Evolutionary conservation across 1,140 invertebrate genomes (phyloP).

Genomic region (Cotesia chilonis): DNA sequence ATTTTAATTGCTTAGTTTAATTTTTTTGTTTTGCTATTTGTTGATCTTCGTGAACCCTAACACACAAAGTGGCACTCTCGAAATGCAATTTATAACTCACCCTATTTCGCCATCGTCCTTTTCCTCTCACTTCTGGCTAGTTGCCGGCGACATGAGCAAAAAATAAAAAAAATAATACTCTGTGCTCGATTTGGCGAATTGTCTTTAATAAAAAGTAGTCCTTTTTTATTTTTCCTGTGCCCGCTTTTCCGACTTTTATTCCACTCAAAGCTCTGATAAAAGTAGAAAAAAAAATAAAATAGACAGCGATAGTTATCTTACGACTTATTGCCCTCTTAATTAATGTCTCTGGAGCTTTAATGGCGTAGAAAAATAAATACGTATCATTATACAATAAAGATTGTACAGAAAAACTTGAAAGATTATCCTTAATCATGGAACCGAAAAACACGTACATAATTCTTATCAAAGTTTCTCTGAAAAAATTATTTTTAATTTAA

Average conservation of each 20-base stretch:
- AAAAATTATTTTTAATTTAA: too few relatives aligned
- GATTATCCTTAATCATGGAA: too few relatives aligned
- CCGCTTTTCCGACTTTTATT: conserved; percentile 2
- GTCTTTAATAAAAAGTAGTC: conserved; percentile 41
- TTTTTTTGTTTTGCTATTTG: conserved; percentile 22
- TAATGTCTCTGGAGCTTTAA: too few relatives aligned
- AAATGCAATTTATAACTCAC: conserved; percentile 41
- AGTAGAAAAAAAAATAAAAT: not conserved
- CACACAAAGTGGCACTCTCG: conserved; percentile 34
- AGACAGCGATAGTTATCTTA: too few relatives aligned
- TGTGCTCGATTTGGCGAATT: conserved; percentile 32
- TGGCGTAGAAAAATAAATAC: too few relatives aligned
- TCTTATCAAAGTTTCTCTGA: too few relatives aligned
- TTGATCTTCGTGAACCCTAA: conserved; percentile 8
- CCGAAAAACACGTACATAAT: too few relatives aligned
- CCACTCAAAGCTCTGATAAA: not conserved
- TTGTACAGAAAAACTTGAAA: too few relatives aligned
- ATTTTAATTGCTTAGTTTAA: not conserved
- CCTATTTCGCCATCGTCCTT: too few relatives aligned
- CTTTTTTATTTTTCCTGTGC: conserved; percentile 1
- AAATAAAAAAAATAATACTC: not conserved
- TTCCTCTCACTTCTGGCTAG: not conserved
- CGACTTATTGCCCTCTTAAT: too few relatives aligned
- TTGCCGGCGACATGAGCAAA: conserved; percentile 11
- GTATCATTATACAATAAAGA: too few relatives aligned